phyloP scores from a whole-genome alignment of 2,888 invertebrate species.

The Lysandra coridon region DNA sequence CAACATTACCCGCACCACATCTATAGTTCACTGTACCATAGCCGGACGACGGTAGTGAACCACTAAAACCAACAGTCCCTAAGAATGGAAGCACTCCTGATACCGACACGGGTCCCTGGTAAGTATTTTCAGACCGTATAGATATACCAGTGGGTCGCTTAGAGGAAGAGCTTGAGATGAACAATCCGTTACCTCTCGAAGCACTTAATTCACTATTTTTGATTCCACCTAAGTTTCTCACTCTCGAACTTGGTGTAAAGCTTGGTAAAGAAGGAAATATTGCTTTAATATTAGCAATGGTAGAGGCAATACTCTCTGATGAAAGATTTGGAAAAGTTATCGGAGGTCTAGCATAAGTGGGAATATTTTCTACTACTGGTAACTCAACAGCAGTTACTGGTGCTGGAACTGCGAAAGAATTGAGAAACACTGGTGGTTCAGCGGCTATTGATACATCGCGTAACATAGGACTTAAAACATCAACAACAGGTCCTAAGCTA shows the following conservation, averaged over 20 bases:
- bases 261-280: constrained; percentile 5
- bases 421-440: not conserved
- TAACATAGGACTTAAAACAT: not conserved
- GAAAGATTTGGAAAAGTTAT: not conserved
- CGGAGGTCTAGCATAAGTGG: no score
- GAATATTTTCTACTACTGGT: not conserved
- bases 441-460: not conserved
- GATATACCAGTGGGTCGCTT: constrained; percentile 7
- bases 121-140: constrained; percentile 1
- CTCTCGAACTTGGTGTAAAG: not conserved
- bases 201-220: not conserved
- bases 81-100: constrained; percentile 26
- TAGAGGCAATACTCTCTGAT: not conserved
- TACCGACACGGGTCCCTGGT: constrained; percentile 15
- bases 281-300: constrained; percentile 7
- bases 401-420: not conserved
- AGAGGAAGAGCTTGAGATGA: constrained; percentile 9
- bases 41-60: not conserved
- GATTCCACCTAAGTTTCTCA: not conserved
- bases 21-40: not conserved
- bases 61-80: constrained; percentile 23
- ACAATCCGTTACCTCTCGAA: not conserved
- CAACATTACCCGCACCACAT: not conserved
- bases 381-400: not conserved
- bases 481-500: not conserved